A percentile compares a stretch with the other conserved stretches of the same genome.
Conservation (phyloP, 2,888 invertebrate species). For the Hylaea fasciaria region DNA sequence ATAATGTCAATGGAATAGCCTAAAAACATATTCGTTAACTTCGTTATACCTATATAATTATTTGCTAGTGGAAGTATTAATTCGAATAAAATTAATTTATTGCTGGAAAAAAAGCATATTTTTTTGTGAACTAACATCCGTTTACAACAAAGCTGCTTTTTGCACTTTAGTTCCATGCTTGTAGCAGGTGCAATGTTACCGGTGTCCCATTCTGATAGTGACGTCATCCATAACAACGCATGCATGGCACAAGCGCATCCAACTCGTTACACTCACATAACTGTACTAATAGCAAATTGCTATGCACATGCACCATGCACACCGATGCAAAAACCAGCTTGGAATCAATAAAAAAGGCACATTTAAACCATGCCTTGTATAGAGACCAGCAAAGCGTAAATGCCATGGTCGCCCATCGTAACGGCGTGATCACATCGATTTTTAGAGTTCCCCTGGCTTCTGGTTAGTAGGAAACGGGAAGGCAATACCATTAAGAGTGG, state of each 20-base stretch:
- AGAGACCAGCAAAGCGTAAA: conserved; percentile 78
- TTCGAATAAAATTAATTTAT: too few species aligned
- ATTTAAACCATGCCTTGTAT: conserved; percentile 70
- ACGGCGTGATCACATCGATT: conserved; percentile 70
- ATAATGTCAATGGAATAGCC: too few species aligned
- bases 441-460: conserved; percentile 46
- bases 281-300: conserved; percentile 61
- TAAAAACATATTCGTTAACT: too few species aligned
- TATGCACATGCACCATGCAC: conserved; percentile 48
- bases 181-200: not conserved
- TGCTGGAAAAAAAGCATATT: too few species aligned
- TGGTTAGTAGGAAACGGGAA: not conserved
- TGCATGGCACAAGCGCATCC: conserved; percentile 20
- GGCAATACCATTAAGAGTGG: not conserved
- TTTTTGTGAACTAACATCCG: too few species aligned
- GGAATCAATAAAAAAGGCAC: conserved; percentile 66
- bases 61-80: too few species aligned
- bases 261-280: conserved; percentile 55
- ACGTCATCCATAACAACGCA: conserved; percentile 14
- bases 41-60: too few species aligned
- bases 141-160: not conserved
- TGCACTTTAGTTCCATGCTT: not conserved
- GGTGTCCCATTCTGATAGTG: conserved; percentile 1
- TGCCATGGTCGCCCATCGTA: conserved; percentile 82
- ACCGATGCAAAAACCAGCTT: conserved; percentile 52